Evolutionary conservation across 2,888 invertebrate genomes (phyloP).

Genomic region (Ornithoptera priamus): DNA sequence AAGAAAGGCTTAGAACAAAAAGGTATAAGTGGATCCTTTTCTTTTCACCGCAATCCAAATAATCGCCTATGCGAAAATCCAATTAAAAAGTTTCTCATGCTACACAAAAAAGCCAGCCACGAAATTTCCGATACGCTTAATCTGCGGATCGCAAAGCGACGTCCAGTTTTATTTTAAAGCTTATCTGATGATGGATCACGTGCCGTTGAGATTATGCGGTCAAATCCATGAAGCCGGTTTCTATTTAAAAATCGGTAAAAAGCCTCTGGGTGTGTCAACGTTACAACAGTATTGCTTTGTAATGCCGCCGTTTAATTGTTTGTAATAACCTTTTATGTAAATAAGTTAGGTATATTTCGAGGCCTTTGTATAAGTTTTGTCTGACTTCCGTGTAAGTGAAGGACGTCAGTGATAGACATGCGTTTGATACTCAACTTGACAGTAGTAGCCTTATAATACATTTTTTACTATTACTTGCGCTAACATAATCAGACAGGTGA

Average conservation of each 20-base stretch:
- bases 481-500: conserved; percentile 16
- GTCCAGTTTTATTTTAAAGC: conserved; percentile 30
- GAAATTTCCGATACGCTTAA: conserved; percentile 28
- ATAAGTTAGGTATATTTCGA: conserved; percentile 11
- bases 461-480: conserved; percentile 7
- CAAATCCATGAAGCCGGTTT: conserved; percentile 20
- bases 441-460: not conserved
- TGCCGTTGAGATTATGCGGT: conserved; percentile 25
- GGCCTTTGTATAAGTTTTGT: conserved; percentile 15
- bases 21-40: not conserved
- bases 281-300: conserved; percentile 15
- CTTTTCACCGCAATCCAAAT: not conserved
- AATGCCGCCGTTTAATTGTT: conserved; percentile 15
- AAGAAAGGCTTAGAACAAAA: not conserved
- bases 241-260: conserved; percentile 22
- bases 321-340: conserved; percentile 9
- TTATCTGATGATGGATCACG: conserved; percentile 31
- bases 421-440: conserved; percentile 6
- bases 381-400: conserved; percentile 24
- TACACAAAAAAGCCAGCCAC: conserved; percentile 10
- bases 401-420: conserved; percentile 18
- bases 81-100: conserved; percentile 27
- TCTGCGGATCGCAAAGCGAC: conserved; percentile 27
- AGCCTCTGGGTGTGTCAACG: not conserved
- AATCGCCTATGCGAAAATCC: conserved; percentile 22